A percentile compares a stretch with the other conserved stretches of the same genome.
These are phyloP conservation scores for Drosophila nr. medialis DNA, from an alignment of 2,888 invertebrate species.

Conservation along the genomic window DNA sequence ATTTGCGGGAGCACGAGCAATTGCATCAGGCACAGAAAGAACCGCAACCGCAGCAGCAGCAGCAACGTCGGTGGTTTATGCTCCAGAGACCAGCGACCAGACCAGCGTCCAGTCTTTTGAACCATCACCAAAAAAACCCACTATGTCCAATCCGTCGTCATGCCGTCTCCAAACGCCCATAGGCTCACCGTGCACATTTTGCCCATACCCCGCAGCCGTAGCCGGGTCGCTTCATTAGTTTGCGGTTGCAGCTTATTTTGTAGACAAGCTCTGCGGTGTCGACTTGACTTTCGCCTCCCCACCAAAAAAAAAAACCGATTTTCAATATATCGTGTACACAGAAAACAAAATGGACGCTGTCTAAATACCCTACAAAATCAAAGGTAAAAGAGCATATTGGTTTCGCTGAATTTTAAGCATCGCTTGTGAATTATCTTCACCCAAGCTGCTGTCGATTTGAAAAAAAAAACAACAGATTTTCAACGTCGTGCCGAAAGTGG, in stretches of 20 bases:
- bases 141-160: slow-evolving; percentile 53
- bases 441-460: too few relatives aligned
- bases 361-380: not conserved
- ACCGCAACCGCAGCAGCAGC: slow-evolving; percentile 69
- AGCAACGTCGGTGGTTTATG: slow-evolving; percentile 61
- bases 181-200: slow-evolving; percentile 18
- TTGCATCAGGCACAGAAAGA: slow-evolving; percentile 74
- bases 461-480: not conserved
- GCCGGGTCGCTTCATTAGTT: slow-evolving; percentile 67
- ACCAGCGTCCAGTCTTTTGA: slow-evolving; percentile 53
- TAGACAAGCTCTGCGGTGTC: slow-evolving; percentile 14
- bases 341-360: not conserved
- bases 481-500: not conserved
- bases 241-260: slow-evolving; percentile 58
- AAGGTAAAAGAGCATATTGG: not conserved
- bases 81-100: slow-evolving; percentile 62
- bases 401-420: not conserved
- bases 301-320: slow-evolving; percentile 4
- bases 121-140: slow-evolving; percentile 56
- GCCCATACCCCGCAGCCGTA: slow-evolving; percentile 12
- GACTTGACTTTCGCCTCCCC: slow-evolving; percentile 9
- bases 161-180: slow-evolving; percentile 22
- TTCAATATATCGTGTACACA: slow-evolving; percentile 12
- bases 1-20: slow-evolving; percentile 62
- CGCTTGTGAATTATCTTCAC: not conserved